Evolutionary conservation across 2,113 vertebrate species (phyloP).

Genomic region (Illadopsis cleaveri): DNA sequence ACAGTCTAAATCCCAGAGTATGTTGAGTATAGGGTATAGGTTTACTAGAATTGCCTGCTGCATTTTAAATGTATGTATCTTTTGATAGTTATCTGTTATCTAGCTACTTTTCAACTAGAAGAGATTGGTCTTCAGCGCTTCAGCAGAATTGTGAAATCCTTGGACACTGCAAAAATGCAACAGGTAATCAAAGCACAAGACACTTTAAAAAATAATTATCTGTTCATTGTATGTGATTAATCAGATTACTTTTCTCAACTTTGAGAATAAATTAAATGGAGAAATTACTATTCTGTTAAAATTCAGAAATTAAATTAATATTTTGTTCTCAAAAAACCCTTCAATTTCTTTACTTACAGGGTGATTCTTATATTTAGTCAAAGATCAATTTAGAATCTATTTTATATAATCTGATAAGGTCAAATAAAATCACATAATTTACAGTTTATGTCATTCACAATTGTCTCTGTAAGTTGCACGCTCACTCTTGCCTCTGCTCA

Average conservation of each 20-base stretch:
- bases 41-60: not conserved
- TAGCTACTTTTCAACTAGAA: constrained; percentile 84
- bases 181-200: constrained; percentile 73
- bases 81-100: constrained; percentile 86
- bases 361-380: not conserved
- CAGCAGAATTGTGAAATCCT: constrained; percentile 80
- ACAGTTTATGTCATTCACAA: not conserved
- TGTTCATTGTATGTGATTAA: not conserved
- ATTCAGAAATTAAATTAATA: not conserved
- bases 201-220: not conserved
- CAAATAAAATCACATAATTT: not conserved
- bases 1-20: not conserved
- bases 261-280: not conserved
- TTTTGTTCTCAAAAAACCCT: not conserved
- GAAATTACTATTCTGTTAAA: not conserved
- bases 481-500: not conserved
- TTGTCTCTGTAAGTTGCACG: not conserved
- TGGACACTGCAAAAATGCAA: constrained; percentile 79
- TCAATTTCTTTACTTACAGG: not conserved
- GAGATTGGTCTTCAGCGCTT: constrained; percentile 83
- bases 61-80: constrained; percentile 21
- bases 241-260: not conserved
- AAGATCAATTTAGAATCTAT: not conserved
- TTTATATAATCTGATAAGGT: not conserved
- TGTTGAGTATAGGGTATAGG: not conserved